These are phyloP conservation scores for Drosophila fungiperda DNA, from an alignment of 2,888 invertebrate species.

Conservation along the genomic window DNA sequence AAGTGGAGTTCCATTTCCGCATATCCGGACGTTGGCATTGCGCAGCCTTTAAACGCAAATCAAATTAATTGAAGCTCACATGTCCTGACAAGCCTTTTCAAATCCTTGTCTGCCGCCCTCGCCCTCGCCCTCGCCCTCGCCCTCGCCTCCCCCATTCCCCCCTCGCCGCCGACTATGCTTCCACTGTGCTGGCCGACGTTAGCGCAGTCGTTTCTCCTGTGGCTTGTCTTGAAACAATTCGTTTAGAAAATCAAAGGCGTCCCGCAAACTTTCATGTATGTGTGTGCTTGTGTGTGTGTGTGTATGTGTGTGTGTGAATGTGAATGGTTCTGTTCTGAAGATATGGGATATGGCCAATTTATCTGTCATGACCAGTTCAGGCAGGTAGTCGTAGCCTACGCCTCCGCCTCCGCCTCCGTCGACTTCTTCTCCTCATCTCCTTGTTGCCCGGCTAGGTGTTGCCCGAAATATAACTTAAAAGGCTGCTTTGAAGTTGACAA, in stretches of 20 bases:
- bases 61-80: conserved; percentile 79
- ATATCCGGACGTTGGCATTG: conserved; percentile 21
- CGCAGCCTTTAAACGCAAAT: conserved; percentile 64
- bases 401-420: conserved; percentile 1
- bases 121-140: neutral
- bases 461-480: conserved; percentile 74
- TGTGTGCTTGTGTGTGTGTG: conserved; percentile 18
- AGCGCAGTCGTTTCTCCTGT: conserved; percentile 64
- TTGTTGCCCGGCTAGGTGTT: conserved; percentile 61
- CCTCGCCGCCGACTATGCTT: neutral
- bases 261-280: conserved; percentile 35
- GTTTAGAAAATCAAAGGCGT: conserved; percentile 84
- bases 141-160: neutral
- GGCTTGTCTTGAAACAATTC: conserved; percentile 83
- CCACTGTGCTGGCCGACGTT: conserved; percentile 8
- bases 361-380: conserved; percentile 59
- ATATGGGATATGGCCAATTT: conserved; percentile 75
- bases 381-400: conserved; percentile 34
- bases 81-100: conserved; percentile 60
- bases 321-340: conserved; percentile 22
- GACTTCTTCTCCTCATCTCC: neutral
- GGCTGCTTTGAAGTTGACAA: conserved; percentile 74
- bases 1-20: conserved; percentile 69
- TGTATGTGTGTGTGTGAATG: conserved; percentile 4
- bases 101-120: conserved; percentile 25